Evolutionary conservation across 2,113 vertebrate species (phyloP).

Genomic region (Numenius arquata): DNA sequence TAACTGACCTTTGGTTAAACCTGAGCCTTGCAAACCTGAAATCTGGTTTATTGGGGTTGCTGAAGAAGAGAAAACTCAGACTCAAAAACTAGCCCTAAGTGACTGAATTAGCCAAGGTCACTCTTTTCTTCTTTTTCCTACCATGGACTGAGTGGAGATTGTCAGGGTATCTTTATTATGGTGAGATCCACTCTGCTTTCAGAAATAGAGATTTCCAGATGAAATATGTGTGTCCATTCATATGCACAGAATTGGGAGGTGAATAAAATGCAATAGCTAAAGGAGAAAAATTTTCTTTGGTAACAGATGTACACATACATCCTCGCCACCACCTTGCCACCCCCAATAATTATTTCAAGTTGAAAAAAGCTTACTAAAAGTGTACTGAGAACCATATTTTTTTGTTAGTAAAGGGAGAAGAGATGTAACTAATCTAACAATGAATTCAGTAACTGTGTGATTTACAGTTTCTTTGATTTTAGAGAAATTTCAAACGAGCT

Average conservation of each 20-base stretch:
- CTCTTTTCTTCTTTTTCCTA: background rate
- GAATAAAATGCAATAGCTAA: background rate
- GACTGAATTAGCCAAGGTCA: background rate
- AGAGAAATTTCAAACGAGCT: background rate
- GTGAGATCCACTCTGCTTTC: background rate
- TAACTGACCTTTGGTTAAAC: background rate
- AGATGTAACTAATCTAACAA: background rate
- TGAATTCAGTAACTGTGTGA: background rate
- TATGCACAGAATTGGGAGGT: background rate
- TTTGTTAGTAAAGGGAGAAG: background rate
- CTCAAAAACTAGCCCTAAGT: background rate
- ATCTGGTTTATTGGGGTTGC: background rate
- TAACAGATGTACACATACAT: background rate
- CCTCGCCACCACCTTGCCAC: rapidly evolving
- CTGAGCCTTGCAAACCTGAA: background rate
- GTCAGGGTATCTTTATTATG: background rate
- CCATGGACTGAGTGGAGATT: background rate
- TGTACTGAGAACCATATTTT: background rate
- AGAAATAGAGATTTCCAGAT: background rate
- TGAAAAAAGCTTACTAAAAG: background rate
- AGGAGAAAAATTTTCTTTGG: background rate
- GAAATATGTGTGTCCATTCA: background rate
- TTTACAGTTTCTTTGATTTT: background rate
- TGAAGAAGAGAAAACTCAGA: background rate
- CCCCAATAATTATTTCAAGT: background rate